phyloP scores from a whole-genome alignment of 2,113 vertebrate genomes.

The Eurystomus gularis region DNA sequence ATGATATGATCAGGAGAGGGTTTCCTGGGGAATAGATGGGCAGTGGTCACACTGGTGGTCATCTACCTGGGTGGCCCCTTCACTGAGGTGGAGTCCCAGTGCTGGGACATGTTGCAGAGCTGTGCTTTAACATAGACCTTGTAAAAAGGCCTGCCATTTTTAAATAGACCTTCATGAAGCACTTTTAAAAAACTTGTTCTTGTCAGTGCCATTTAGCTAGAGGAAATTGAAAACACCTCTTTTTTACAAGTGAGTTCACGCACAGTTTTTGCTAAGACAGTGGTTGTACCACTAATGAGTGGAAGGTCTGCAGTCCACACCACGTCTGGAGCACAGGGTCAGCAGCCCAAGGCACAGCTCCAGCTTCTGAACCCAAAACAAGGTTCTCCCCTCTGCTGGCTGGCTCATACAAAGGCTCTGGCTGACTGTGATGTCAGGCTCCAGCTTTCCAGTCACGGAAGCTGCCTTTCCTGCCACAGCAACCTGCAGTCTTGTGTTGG shows the following conservation, averaged over 20 bases:
- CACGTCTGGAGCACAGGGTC: background rate
- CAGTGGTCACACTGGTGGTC: background rate
- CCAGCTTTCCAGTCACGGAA: background rate
- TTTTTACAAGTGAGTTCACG: background rate
- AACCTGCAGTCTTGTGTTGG: background rate
- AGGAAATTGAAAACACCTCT: background rate
- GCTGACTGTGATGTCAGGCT: background rate
- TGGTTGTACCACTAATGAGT: accelerated
- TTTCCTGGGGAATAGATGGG: background rate
- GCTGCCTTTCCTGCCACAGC: background rate
- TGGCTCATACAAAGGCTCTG: background rate
- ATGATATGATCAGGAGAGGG: background rate
- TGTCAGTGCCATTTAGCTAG: background rate
- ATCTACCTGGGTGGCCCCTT: background rate
- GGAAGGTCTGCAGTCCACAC: background rate
- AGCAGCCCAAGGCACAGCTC: background rate
- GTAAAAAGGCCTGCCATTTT: background rate
- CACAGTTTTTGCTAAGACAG: background rate
- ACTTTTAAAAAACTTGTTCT: background rate
- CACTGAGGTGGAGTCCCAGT: background rate
- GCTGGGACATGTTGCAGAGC: background rate
- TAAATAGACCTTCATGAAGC: background rate
- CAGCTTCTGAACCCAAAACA: background rate
- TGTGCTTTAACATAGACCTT: background rate
- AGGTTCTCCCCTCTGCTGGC: background rate